Evolutionary conservation across 2,113 vertebrate genomes (phyloP).

Genomic region (Oncorhynchus tshawytscha): DNA sequence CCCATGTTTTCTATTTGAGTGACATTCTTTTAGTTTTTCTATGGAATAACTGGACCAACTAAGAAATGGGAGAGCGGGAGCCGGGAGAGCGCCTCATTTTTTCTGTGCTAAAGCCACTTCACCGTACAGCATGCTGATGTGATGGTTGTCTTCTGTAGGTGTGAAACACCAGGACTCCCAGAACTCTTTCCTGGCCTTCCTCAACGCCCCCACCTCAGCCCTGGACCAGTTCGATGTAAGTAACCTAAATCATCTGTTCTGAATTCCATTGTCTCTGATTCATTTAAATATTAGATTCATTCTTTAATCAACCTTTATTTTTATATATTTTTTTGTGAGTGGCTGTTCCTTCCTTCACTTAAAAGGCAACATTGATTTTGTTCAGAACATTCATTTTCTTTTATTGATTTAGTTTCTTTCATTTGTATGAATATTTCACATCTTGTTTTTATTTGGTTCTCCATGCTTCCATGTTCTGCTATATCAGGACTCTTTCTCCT

Average conservation of each 20-base stretch:
- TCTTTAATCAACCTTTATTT: too few species aligned
- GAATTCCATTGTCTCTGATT: not conserved
- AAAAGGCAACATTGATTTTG: not conserved
- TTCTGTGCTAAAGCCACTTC: not conserved
- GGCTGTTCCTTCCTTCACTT: too few species aligned
- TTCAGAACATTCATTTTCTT: not conserved
- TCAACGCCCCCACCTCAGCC: slow-evolving; percentile 93
- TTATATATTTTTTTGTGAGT: too few species aligned
- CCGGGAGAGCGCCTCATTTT: too few species aligned
- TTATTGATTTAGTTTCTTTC: not conserved
- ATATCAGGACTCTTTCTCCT: slow-evolving; percentile 92
- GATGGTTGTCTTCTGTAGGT: slow-evolving; percentile 75
- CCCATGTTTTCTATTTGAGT: not conserved
- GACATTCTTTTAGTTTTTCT: too few species aligned
- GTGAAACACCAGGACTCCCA: slow-evolving; percentile 99
- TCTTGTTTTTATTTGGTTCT: slow-evolving; percentile 71
- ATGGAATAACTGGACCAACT: too few species aligned
- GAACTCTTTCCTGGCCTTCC: slow-evolving; percentile 98
- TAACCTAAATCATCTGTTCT: slow-evolving; percentile 26
- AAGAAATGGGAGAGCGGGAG: too few species aligned
- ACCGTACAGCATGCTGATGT: not conserved
- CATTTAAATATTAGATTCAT: not conserved
- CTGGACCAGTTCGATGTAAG: slow-evolving; percentile 97
- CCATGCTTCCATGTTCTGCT: slow-evolving; percentile 80
- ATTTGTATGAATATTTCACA: slow-evolving; percentile 49